phyloP scores from a whole-genome alignment of 37 sponge, comb jelly and placozoan species.

The Ianthella basta region DNA sequence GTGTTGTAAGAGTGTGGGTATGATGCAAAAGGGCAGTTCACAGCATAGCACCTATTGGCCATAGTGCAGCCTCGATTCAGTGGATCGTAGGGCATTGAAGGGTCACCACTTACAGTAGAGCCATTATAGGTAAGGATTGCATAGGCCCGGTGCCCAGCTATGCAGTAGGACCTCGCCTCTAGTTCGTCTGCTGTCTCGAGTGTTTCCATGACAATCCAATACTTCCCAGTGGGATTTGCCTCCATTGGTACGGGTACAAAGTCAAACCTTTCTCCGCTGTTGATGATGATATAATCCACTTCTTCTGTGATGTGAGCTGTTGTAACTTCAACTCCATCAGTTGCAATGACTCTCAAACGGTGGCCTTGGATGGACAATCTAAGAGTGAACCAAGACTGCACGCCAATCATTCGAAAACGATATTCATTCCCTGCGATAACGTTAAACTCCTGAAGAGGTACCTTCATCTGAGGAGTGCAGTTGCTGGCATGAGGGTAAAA shows the following conservation, averaged over 20 bases:
- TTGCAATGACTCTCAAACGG: constrained; percentile 73
- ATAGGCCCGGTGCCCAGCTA: constrained; percentile 9
- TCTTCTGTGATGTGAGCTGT: constrained; percentile 35
- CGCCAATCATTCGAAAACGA: constrained; percentile 83
- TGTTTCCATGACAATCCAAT: constrained; percentile 73
- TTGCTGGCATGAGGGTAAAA: constrained; percentile 3
- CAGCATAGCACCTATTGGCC: constrained; percentile 44
- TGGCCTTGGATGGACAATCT: constrained; percentile 79
- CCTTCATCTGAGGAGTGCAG: background rate
- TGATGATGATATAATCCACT: constrained; percentile 70
- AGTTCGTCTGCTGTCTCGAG: constrained; percentile 35
- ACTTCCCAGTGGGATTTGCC: constrained; percentile 51
- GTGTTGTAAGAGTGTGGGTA: constrained; percentile 28
- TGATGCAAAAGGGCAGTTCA: constrained; percentile 77
- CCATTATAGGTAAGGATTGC: background rate
- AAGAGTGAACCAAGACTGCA: constrained; percentile 48
- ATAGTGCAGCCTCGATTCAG: constrained; percentile 11
- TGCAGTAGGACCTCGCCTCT: background rate
- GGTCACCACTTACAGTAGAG: background rate
- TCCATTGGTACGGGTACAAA: constrained; percentile 39
- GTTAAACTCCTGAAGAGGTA: constrained; percentile 41
- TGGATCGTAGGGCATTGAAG: constrained; percentile 1
- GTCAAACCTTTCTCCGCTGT: constrained; percentile 85
- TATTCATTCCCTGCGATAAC: constrained; percentile 47
- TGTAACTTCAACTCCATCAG: constrained; percentile 69